phyloP scores from a whole-genome alignment of 2,797 vertebrate species.

The Pempheris klunzingeri region DNA sequence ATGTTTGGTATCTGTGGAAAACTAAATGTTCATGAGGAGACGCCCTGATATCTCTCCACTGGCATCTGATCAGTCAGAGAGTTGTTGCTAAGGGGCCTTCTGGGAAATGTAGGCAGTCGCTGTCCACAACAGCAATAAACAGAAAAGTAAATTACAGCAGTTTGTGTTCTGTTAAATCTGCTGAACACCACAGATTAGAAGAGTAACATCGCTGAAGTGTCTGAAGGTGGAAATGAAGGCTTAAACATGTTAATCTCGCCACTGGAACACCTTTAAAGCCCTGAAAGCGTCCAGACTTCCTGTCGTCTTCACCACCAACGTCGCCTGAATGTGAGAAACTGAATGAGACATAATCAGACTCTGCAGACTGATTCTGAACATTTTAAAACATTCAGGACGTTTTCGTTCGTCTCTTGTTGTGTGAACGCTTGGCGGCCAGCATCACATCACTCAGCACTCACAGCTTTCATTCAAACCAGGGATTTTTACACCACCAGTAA shows the following conservation, averaged over 20 bases:
- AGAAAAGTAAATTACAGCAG: not conserved
- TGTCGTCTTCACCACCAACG: not conserved
- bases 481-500: slow-evolving; percentile 29
- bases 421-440: not conserved
- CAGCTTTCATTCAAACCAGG: slow-evolving; percentile 17
- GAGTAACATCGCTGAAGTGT: not conserved
- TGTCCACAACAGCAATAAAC: too few relatives aligned
- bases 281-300: not conserved
- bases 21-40: not conserved
- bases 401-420: not conserved
- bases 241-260: not conserved
- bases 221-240: not conserved
- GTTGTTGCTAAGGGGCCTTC: not conserved
- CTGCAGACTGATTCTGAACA: not conserved
- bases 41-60: not conserved
- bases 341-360: not conserved
- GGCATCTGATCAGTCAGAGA: too few relatives aligned
- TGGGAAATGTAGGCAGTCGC: not conserved
- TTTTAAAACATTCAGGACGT: slow-evolving; percentile 1
- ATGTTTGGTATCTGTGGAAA: not conserved
- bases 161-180: not conserved
- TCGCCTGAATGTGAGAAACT: slow-evolving; percentile 6
- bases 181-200: not conserved
- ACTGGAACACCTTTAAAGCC: slow-evolving; percentile 3
- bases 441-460: not conserved